Conservation (phyloP, 2,797 vertebrate genomes). For the Cossypha niveicapilla region DNA sequence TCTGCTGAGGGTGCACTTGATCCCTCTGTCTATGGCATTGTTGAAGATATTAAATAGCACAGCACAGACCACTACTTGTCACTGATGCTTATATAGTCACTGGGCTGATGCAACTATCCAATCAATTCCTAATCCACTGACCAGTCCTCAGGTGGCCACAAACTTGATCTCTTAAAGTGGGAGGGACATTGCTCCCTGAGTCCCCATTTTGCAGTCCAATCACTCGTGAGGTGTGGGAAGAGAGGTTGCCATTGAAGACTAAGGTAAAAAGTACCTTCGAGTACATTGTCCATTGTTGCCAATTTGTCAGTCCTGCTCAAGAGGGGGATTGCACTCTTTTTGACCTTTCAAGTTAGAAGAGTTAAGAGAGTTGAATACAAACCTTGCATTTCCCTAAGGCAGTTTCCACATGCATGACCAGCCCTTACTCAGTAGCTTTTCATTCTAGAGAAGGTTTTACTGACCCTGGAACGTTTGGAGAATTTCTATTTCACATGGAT, state of each 20-base stretch:
- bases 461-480: not conserved
- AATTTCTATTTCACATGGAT: not conserved
- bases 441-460: not conserved
- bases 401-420: not conserved
- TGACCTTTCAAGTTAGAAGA: not conserved
- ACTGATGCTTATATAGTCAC: not conserved
- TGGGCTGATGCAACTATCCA: not conserved
- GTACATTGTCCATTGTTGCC: no score
- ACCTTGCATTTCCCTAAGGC: not conserved
- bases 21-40: not conserved
- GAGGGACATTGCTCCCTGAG: not conserved
- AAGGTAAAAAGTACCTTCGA: not conserved
- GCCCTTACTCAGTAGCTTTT: not conserved
- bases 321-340: not conserved
- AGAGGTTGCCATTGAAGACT: not conserved
- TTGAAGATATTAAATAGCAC: not conserved
- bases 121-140: not conserved
- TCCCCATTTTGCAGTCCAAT: not conserved
- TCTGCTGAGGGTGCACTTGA: accelerated
- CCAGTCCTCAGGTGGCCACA: not conserved
- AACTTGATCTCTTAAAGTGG: not conserved
- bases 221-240: not conserved
- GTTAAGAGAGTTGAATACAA: not conserved
- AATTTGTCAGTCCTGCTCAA: not conserved
- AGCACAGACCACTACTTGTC: not conserved